Evolutionary conservation across 37 sponge, comb jelly and placozoan genomes (phyloP).

Genomic region (Theonella swinhoei): DNA sequence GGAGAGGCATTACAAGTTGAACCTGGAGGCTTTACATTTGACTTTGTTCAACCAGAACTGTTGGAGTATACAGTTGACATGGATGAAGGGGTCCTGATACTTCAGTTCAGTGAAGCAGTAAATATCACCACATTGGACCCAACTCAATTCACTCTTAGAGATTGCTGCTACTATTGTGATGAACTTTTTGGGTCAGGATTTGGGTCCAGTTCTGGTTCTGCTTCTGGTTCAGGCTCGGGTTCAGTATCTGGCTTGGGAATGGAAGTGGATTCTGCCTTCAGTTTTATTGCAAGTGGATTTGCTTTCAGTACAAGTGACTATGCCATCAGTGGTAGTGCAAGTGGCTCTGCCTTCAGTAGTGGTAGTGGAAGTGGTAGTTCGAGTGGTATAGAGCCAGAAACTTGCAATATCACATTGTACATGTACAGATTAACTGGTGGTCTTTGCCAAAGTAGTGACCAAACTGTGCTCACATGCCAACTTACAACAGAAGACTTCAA

Average conservation of each 20-base stretch:
- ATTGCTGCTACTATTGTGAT: constrained; percentile 67
- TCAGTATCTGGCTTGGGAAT: not conserved
- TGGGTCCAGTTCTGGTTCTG: not conserved
- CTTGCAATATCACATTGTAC: constrained; percentile 41
- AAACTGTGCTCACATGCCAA: constrained; percentile 65
- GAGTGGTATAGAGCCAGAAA: not conserved
- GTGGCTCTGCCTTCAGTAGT: not conserved
- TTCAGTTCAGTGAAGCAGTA: constrained; percentile 87
- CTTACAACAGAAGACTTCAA: constrained; percentile 77
- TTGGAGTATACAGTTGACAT: constrained; percentile 67
- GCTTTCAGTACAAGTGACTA: too few relatives aligned
- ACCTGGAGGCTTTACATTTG: constrained; percentile 27
- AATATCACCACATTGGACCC: constrained; percentile 69
- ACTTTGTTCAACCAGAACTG: constrained; percentile 59
- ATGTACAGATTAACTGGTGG: constrained; percentile 70
- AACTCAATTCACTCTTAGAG: constrained; percentile 61
- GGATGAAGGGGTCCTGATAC: constrained; percentile 61
- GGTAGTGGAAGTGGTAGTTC: constrained; percentile 1
- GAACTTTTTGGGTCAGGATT: not conserved
- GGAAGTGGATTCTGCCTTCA: not conserved
- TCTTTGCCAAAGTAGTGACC: constrained; percentile 36
- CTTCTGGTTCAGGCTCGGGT: not conserved
- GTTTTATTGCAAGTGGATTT: constrained; percentile 8
- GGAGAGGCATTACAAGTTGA: constrained; percentile 25
- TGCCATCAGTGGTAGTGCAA: constrained; percentile 20